Evolutionary conservation across 2,888 invertebrate genomes (phyloP).

Genomic region (Orgyia antiqua): DNA sequence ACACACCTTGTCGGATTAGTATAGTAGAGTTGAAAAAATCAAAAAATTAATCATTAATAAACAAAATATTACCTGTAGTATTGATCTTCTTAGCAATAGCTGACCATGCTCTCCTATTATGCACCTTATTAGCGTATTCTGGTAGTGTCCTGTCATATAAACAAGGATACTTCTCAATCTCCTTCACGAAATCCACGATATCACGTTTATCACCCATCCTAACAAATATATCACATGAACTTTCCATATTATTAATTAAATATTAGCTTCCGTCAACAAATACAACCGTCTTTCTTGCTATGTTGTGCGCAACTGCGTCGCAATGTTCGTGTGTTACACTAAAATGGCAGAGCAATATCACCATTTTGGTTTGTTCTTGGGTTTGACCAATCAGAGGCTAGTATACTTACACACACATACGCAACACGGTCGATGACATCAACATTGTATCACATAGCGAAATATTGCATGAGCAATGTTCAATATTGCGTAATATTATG

Average conservation of each 20-base stretch:
- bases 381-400: conserved; percentile 15
- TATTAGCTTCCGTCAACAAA: conserved; percentile 1
- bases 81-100: conserved; percentile 23
- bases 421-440: conserved; percentile 17
- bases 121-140: conserved; percentile 28
- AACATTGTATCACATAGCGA: conserved; percentile 6
- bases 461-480: conserved; percentile 18
- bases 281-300: conserved; percentile 11
- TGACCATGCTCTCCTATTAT: conserved; percentile 25
- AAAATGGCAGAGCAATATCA: conserved; percentile 24
- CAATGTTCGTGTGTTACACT: conserved; percentile 18
- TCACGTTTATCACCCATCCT: conserved; percentile 26
- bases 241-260: conserved; percentile 15
- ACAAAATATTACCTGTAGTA: conserved; percentile 22
- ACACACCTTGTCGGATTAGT: too few relatives aligned
- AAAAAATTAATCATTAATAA: too few relatives aligned
- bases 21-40: too few relatives aligned
- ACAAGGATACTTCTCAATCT: conserved; percentile 31
- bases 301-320: conserved; percentile 26
- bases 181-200: conserved; percentile 31
- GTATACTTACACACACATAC: conserved; percentile 14
- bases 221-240: conserved; percentile 17
- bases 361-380: conserved; percentile 3
- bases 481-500: conserved; percentile 22
- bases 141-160: conserved; percentile 28